These are phyloP conservation scores for Geotrupes spiniger DNA, from an alignment of 2,888 invertebrate species.

Conservation along the genomic window DNA sequence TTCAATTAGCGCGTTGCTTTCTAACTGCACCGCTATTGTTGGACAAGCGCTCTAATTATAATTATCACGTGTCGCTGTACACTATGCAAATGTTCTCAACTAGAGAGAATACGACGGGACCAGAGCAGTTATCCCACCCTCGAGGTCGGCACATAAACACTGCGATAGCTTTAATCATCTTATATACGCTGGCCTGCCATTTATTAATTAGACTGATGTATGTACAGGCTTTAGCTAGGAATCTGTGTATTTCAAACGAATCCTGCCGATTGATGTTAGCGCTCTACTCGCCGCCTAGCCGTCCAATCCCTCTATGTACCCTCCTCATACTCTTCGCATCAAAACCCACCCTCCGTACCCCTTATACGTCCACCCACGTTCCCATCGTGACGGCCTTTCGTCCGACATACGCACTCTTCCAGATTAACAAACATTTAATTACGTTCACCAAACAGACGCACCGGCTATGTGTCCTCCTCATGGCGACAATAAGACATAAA, in stretches of 20 bases:
- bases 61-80: slow-evolving; percentile 30
- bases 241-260: slow-evolving; percentile 37
- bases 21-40: slow-evolving; percentile 26
- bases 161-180: slow-evolving; percentile 41
- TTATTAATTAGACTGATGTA: slow-evolving; percentile 51
- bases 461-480: too few species aligned
- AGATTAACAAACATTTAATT: slow-evolving; percentile 41
- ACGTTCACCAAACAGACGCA: slow-evolving; percentile 11
- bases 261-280: slow-evolving; percentile 37
- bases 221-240: slow-evolving; percentile 29
- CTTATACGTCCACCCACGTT: slow-evolving; percentile 19
- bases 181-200: slow-evolving; percentile 44
- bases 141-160: slow-evolving; percentile 25
- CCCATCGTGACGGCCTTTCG: slow-evolving; percentile 31
- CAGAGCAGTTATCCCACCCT: slow-evolving; percentile 28
- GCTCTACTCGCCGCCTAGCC: slow-evolving; percentile 15
- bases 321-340: background rate
- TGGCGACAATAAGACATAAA: too few species aligned
- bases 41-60: slow-evolving; percentile 30
- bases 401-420: slow-evolving; percentile 41
- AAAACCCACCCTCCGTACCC: slow-evolving; percentile 24
- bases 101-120: slow-evolving; percentile 21
- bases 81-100: slow-evolving; percentile 30
- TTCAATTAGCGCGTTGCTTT: slow-evolving; percentile 24
- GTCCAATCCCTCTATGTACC: slow-evolving; percentile 8